Percentiles rank a stretch among this genome's conserved stretches.
Conservation (phyloP, 2,113 vertebrate species). For the Apeltes quadracus region DNA sequence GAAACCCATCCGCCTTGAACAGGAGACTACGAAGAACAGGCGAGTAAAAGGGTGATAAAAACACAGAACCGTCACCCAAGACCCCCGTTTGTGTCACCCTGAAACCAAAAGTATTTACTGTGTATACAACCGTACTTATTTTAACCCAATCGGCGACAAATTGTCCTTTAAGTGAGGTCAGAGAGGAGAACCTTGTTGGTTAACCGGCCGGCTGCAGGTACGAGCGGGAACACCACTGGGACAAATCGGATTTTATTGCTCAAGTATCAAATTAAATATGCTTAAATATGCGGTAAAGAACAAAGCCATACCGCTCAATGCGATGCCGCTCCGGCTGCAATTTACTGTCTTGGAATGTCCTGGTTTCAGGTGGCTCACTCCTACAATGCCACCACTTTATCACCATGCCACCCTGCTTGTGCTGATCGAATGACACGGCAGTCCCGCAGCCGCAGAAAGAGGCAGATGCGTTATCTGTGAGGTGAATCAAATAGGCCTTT, state of each 20-base stretch:
- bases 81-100: too few species aligned
- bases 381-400: constrained; percentile 48
- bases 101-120: too few species aligned
- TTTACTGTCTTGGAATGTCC: constrained; percentile 59
- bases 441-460: constrained; percentile 45
- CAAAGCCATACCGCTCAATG: constrained; percentile 35
- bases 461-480: constrained; percentile 42
- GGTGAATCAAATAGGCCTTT: constrained; percentile 61
- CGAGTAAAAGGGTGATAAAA: too few species aligned
- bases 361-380: constrained; percentile 67
- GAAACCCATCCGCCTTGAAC: too few species aligned
- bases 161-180: too few species aligned
- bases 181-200: not conserved
- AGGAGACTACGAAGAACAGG: too few species aligned
- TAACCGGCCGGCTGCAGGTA: not conserved
- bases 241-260: constrained; percentile 18
- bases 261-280: constrained; percentile 30
- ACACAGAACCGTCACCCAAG: too few species aligned
- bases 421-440: constrained; percentile 67
- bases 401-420: constrained; percentile 34
- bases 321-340: constrained; percentile 43
- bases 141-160: not conserved
- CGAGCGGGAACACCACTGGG: not conserved
- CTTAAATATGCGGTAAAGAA: constrained; percentile 28
- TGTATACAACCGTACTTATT: not conserved